Conservation (phyloP, 2,888 invertebrate species). For the Trichacis sp. region DNA sequence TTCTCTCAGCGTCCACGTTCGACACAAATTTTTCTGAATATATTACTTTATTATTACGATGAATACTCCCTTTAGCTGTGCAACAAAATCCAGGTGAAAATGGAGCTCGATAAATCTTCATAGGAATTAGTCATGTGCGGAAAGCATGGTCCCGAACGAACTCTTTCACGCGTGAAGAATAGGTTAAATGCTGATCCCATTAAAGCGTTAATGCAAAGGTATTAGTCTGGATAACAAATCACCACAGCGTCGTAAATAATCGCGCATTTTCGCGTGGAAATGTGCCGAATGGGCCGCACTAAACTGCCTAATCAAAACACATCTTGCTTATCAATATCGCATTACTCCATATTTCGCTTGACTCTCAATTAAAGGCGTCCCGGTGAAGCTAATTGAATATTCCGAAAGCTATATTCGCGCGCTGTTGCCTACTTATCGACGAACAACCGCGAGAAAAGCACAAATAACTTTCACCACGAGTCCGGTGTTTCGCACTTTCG, state of each 20-base stretch:
- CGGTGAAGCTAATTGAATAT: conserved; percentile 14
- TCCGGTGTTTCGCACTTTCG: conserved; percentile 17
- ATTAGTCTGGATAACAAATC: not conserved
- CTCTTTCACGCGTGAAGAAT: not conserved
- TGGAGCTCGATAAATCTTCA: not conserved
- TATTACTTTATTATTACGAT: too few relatives aligned
- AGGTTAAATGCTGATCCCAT: conserved; percentile 7
- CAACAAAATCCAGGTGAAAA: not conserved
- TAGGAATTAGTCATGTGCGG: too few relatives aligned
- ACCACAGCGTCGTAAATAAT: not conserved
- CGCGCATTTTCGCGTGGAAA: not conserved
- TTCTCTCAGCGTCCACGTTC: too few relatives aligned
- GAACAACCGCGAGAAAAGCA: conserved; percentile 11
- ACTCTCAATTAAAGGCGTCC: conserved; percentile 16
- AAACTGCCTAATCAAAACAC: conserved; percentile 8
- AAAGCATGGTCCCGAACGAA: too few relatives aligned
- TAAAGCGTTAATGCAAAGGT: conserved; percentile 12
- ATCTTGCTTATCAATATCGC: conserved; percentile 13
- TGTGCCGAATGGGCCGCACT: not conserved
- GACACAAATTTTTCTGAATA: too few relatives aligned
- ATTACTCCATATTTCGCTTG: conserved; percentile 12
- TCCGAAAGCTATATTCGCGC: conserved; percentile 22
- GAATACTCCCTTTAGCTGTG: too few relatives aligned
- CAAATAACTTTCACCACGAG: conserved; percentile 28
- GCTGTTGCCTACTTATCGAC: conserved; percentile 11